Base-by-base conservation (phyloP, 2,888 invertebrate species). In the Eurytoma californica region DNA sequence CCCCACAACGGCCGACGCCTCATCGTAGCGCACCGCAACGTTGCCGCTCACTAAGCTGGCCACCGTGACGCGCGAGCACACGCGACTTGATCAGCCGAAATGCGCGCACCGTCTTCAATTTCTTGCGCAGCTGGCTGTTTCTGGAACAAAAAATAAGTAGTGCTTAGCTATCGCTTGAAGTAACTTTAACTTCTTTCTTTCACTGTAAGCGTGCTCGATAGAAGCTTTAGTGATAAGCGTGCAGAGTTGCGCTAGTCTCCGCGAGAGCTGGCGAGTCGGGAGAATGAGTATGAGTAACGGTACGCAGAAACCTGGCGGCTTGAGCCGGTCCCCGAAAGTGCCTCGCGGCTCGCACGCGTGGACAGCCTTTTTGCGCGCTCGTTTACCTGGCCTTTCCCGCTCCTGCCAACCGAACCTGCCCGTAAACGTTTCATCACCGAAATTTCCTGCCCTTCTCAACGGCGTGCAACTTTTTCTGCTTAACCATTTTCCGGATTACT, bases 1-100 rank as follows among this genome's bases (percentile, higher is more conserved):
- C 87, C 88, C 90, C 92, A 92, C 92, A 91, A 91, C 91, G 92
- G 90, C 92, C 87, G 89, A 86, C 86, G 87, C 86, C 87, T 89
- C 90, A 90, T 90, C 87, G 88, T 89, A 89, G 84, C 88, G 87
- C 87, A 87, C 87, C 84, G 86, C 87, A 84, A 88, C 86, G 87
- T 85, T 88, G 84, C 86, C 88, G 85, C 87, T 90, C 84, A 89
- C 87, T 86, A 88, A 84, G 85, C 88, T 89, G 86, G 88, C 88
- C 89, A 89, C 89, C 86, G 88, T 87, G 39, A 87, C 86, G 81
- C 82, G 68, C 73, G 58, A 61, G 49, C 81, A 73, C 73, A 7
- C 30, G 39, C 7, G 39, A 39, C 57, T 47, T 9, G 47, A 24
- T 16, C 51, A 51, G 61, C 72, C 53, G 20, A 68, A 18, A 61